phyloP scores from a whole-genome alignment of 2,888 invertebrate genomes.

The Platypus cylindrus region DNA sequence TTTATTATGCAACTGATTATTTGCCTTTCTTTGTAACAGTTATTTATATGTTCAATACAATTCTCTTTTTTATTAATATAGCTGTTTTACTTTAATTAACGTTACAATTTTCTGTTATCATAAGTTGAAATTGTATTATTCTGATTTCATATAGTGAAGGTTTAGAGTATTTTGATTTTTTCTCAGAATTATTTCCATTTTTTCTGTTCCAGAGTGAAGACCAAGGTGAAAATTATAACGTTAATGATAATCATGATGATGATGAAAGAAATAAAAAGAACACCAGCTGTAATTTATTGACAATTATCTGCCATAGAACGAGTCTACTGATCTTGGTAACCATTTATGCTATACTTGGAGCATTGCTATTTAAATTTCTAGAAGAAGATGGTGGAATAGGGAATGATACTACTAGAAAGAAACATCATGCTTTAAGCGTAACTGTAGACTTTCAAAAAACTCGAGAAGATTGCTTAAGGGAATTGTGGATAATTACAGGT shows the following conservation, averaged over 20 bases:
- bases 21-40: no score
- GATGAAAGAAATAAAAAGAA: not conserved
- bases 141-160: no score
- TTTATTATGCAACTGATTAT: no score
- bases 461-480: constrained; percentile 46
- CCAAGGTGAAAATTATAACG: no score
- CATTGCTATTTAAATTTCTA: constrained; percentile 31
- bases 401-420: no score
- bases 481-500: constrained; percentile 74
- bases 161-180: constrained; percentile 1
- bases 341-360: constrained; percentile 32
- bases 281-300: not conserved
- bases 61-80: no score
- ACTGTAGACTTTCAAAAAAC: constrained; percentile 28
- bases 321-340: constrained; percentile 31
- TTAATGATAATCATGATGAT: no score
- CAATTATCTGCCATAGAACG: constrained; percentile 31
- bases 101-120: no score
- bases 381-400: constrained; percentile 30
- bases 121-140: no score
- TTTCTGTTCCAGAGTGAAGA: no score
- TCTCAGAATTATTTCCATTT: not conserved
- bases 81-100: no score
- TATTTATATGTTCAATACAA: no score
- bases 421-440: constrained; percentile 17